Evolutionary conservation across 2,797 vertebrate genomes (phyloP), one percentile per base, ranked within the genome.

Genomic region (Syndactyla subalaris): DNA sequence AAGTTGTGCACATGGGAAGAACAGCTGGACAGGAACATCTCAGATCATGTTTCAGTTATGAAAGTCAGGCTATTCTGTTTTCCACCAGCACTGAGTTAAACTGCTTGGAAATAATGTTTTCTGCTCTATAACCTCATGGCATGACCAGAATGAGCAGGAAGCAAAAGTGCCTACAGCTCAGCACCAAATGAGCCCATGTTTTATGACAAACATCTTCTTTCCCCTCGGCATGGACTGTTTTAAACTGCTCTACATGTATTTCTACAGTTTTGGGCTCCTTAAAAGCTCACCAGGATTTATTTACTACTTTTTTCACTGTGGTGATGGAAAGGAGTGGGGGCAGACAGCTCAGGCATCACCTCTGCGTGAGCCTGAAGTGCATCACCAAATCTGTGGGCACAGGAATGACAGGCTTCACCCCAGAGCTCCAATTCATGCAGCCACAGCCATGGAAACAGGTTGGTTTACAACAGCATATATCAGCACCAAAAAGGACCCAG

Each of bases 141-240:
- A 95, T 30, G 90, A 90, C 83, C 73, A 88, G 88, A 86, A 84
- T 93, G 75, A 96, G 79, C 85, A 95, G 90, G 79, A 95, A 95
- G 76, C 26, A 84, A 39, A 91, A 84, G 66, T 73, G 76, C 93
- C 85, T 73, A 23, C 46, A 96, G 92, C 94, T 88, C 73, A 70
- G 66, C 29, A 2, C 39, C 87, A 59, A 96, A 85, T 30, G 81
- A 95, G 41, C 54, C 70, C 36, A 0, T 16, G 76, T 26, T 95
- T 94, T 76, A 70, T 38, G 43, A 39, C 8, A 14, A 83, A 67
- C 14, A 34, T 62, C 30, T 91, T 59, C 6, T 85, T 90, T 72
- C 43, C 66, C 58, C 34, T 55, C 1, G 0, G 58, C 54, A 36
- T 3, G 48, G 73, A 36, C 51, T 80, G 54, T 34, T 82, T 75